Evolutionary conservation across 1,140 invertebrate genomes (phyloP).

Genomic region (Heliconius hewitsoni): DNA sequence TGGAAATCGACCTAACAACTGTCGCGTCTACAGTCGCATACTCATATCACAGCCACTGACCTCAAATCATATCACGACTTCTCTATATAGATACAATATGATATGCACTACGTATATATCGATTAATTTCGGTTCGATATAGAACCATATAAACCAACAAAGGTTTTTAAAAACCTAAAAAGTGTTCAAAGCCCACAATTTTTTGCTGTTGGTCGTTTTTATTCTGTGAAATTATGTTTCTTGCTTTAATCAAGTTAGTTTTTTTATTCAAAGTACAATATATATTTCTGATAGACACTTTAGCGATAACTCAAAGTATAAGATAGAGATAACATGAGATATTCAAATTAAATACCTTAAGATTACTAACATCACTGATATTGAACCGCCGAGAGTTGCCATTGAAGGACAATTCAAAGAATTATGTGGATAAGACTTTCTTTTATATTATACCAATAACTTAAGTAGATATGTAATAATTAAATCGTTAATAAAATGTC

Average conservation of each 20-base stretch:
- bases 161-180: no score
- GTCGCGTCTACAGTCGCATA: no score
- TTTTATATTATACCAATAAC: neutral
- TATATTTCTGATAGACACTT: slow-evolving; percentile 63
- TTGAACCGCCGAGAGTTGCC: slow-evolving; percentile 53
- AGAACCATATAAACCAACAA: no score
- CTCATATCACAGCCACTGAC: no score
- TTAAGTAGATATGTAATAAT: no score
- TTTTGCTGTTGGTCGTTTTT: neutral
- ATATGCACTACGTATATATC: no score
- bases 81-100: no score
- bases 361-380: slow-evolving; percentile 76
- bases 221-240: neutral
- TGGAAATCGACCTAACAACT: no score
- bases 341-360: slow-evolving; percentile 80
- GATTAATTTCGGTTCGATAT: no score
- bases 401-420: slow-evolving; percentile 57
- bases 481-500: no score
- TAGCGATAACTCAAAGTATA: slow-evolving; percentile 74
- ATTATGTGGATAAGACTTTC: slow-evolving; percentile 45
- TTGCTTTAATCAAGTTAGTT: neutral
- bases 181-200: neutral
- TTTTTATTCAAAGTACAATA: slow-evolving; percentile 49
- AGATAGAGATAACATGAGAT: slow-evolving; percentile 73
- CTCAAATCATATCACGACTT: no score